A percentile compares a stretch with the other conserved stretches of the same genome.
These are phyloP conservation scores for Phengaris arion DNA, from an alignment of 2,888 invertebrate genomes.

Conservation along the genomic window DNA sequence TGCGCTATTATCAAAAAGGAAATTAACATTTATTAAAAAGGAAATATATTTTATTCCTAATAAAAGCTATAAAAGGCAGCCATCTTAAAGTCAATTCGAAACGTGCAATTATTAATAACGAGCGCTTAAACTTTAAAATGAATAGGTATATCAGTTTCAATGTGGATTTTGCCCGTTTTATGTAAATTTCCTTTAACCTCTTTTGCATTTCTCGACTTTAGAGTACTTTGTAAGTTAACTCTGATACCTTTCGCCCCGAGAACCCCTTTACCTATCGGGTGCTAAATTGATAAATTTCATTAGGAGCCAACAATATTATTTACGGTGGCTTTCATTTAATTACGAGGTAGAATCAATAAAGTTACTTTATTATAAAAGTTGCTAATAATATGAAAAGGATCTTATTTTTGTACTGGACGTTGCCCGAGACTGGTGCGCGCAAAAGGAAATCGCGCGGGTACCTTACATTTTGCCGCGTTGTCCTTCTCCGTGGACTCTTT, in stretches of 20 bases:
- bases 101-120: slow-evolving; percentile 32
- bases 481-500: too few relatives aligned
- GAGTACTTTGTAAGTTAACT: slow-evolving; percentile 38
- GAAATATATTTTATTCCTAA: not conserved
- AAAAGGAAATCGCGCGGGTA: not conserved
- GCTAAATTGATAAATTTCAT: slow-evolving; percentile 34
- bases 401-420: not conserved
- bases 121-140: slow-evolving; percentile 36
- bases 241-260: slow-evolving; percentile 34
- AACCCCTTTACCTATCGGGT: slow-evolving; percentile 35
- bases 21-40: not conserved
- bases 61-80: not conserved
- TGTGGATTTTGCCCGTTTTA: slow-evolving; percentile 37
- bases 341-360: slow-evolving; percentile 15
- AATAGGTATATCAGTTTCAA: slow-evolving; percentile 38
- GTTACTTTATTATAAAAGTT: slow-evolving; percentile 4
- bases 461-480: too few relatives aligned
- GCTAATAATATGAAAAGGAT: not conserved
- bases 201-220: slow-evolving; percentile 38
- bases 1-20: too few relatives aligned
- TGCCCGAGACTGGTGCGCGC: not conserved
- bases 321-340: slow-evolving; percentile 27
- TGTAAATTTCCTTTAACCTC: slow-evolving; percentile 39
- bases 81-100: slow-evolving; percentile 11
- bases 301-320: slow-evolving; percentile 27